Conservation (phyloP, 2,797 vertebrate genomes). For the Gadopsis marmoratus region DNA sequence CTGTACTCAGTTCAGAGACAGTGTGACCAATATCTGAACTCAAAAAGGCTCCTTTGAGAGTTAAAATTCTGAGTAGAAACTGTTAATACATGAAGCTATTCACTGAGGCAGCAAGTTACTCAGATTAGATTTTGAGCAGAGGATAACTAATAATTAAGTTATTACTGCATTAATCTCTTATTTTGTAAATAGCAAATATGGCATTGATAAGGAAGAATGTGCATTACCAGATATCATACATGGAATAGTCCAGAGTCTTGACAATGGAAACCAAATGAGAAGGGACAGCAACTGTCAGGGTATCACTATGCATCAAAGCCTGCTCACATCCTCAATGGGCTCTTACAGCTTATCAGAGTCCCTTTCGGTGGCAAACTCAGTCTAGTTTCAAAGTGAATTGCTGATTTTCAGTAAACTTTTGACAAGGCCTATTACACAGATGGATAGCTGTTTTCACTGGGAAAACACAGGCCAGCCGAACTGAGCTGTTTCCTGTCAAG, state of each 20-base stretch:
- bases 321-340: constrained; percentile 51
- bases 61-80: constrained; percentile 25
- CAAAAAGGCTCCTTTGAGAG: constrained; percentile 18
- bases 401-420: constrained; percentile 78
- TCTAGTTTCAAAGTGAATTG: constrained; percentile 65
- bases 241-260: constrained; percentile 22
- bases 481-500: constrained; percentile 43
- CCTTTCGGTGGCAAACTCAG: constrained; percentile 55
- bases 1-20: constrained; percentile 6
- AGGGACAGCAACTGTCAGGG: constrained; percentile 49
- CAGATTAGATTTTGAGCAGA: background rate
- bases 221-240: constrained; percentile 19
- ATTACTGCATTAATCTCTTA: constrained; percentile 2
- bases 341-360: constrained; percentile 65
- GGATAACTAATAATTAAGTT: constrained; percentile 31
- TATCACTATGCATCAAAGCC: constrained; percentile 57
- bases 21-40: constrained; percentile 40
- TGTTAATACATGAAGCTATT: constrained; percentile 9
- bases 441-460: constrained; percentile 66
- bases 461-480: constrained; percentile 45
- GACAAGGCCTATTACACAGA: constrained; percentile 80
- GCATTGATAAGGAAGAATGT: constrained; percentile 29
- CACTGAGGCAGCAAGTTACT: constrained; percentile 18
- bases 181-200: constrained; percentile 36
- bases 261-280: constrained; percentile 49